A percentile compares a stretch with the other conserved stretches of the same genome.
Conservation (phyloP, 2,888 invertebrate genomes). For the Celastrina argiolus region DNA sequence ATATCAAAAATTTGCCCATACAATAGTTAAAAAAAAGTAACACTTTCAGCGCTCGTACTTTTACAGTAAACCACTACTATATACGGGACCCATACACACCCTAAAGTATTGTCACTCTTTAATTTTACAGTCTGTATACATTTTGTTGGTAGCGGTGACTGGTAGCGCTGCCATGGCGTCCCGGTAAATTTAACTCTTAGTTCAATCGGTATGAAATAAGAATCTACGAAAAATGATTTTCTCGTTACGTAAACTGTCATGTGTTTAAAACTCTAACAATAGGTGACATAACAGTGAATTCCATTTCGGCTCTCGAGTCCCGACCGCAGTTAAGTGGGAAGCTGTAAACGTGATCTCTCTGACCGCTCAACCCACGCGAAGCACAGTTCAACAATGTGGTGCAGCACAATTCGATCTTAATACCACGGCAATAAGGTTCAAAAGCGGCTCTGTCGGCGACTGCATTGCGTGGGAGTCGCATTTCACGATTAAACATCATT, state of each 20-base stretch:
- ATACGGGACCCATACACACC: too few relatives aligned
- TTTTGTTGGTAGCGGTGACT: too few relatives aligned
- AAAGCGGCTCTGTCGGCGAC: background rate
- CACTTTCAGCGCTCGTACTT: too few relatives aligned
- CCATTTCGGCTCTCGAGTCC: background rate
- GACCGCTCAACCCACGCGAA: background rate
- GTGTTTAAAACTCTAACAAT: background rate
- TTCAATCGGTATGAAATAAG: background rate
- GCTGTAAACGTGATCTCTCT: background rate
- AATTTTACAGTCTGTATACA: too few relatives aligned
- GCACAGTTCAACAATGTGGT: background rate
- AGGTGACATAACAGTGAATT: background rate
- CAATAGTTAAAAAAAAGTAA: too few relatives aligned
- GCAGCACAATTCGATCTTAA: background rate
- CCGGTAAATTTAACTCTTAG: too few relatives aligned
- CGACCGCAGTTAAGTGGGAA: background rate
- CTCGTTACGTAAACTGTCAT: background rate
- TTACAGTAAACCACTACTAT: too few relatives aligned
- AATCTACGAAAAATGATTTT: background rate
- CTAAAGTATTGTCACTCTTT: too few relatives aligned
- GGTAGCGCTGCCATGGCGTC: too few relatives aligned
- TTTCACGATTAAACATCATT: background rate
- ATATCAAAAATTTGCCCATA: too few relatives aligned
- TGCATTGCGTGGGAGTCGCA: background rate
- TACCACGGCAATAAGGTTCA: background rate